phyloP scores from a whole-genome alignment of 2,888 invertebrate genomes.

The Drosophila percnosoma region DNA sequence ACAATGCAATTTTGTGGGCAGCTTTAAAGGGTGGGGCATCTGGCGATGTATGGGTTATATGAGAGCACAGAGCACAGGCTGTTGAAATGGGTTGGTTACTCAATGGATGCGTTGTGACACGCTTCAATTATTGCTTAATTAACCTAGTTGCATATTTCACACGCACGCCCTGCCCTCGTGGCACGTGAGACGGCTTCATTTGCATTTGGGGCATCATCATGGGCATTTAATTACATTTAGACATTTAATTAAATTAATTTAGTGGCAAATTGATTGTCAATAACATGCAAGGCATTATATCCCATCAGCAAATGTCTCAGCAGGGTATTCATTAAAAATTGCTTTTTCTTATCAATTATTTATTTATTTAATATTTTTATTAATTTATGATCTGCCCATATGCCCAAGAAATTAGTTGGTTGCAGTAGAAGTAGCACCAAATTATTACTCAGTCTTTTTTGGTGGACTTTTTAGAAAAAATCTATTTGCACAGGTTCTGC shows the following conservation, averaged over 20 bases:
- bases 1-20: constrained; percentile 56
- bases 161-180: constrained; percentile 43
- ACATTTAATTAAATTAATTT: constrained; percentile 80
- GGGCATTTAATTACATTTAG: constrained; percentile 78
- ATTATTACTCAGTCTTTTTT: background rate
- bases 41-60: background rate
- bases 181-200: constrained; percentile 67
- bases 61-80: background rate
- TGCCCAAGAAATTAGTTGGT: background rate
- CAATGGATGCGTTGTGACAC: constrained; percentile 32
- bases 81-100: constrained; percentile 6
- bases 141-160: constrained; percentile 79
- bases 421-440: background rate
- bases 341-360: background rate
- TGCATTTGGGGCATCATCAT: constrained; percentile 68
- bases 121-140: constrained; percentile 77
- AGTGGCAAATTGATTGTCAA: constrained; percentile 70
- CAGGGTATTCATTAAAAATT: constrained; percentile 8
- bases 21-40: background rate
- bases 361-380: constrained; percentile 19
- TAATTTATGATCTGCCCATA: background rate
- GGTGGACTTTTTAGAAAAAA: background rate
- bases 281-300: constrained; percentile 46
- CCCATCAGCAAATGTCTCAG: constrained; percentile 30
- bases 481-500: background rate